A percentile compares a stretch with the other conserved stretches of the same genome.
Evolutionary conservation across 2,888 invertebrate genomes (phyloP).

Genomic region (Athetis lepigone): DNA sequence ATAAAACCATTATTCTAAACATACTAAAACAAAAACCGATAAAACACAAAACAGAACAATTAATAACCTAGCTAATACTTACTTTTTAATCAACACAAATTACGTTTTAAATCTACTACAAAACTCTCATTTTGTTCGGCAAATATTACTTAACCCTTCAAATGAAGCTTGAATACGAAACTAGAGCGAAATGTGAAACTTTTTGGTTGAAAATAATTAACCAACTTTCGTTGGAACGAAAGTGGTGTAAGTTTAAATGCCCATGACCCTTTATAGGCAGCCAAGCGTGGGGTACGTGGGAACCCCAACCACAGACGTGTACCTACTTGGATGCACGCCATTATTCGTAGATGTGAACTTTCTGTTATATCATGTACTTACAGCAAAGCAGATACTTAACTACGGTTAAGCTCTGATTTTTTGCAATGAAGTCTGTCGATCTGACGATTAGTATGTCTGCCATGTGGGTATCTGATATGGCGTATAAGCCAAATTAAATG

Average conservation of each 20-base stretch:
- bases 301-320: constrained; percentile 34
- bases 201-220: constrained; percentile 61
- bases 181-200: constrained; percentile 59
- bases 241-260: constrained; percentile 58
- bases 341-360: constrained; percentile 38
- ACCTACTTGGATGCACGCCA: constrained; percentile 11
- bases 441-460: too few species aligned
- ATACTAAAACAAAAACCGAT: background rate
- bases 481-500: too few species aligned
- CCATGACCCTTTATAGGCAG: constrained; percentile 57
- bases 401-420: too few species aligned
- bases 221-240: constrained; percentile 58
- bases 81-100: constrained; percentile 30
- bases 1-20: too few species aligned
- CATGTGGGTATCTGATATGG: too few species aligned
- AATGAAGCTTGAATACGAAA: constrained; percentile 56
- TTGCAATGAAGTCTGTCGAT: too few species aligned
- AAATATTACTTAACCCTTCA: constrained; percentile 58
- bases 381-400: too few species aligned
- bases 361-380: constrained; percentile 27
- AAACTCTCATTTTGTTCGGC: constrained; percentile 33
- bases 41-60: background rate
- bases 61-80: background rate
- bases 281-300: constrained; percentile 59
- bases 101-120: constrained; percentile 26